Evolutionary conservation across 1,140 invertebrate genomes (phyloP).

Genomic region (Drosophila murphyi): DNA sequence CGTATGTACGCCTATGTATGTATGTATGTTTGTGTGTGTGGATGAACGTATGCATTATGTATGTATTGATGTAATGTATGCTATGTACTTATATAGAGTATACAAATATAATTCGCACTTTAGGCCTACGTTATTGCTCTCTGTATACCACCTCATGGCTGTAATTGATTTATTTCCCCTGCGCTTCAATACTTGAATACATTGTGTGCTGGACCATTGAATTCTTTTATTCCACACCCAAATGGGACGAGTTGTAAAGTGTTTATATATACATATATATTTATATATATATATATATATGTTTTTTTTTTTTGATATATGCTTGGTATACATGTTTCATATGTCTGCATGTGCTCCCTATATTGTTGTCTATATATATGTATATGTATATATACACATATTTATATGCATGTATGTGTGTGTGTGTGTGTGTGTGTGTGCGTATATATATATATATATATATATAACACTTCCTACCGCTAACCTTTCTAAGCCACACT

Average conservation of each 20-base stretch:
- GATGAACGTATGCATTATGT: not conserved
- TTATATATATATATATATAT: conserved; percentile 8
- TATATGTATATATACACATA: conserved; percentile 7
- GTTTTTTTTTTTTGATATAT: conserved; percentile 8
- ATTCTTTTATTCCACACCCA: not conserved
- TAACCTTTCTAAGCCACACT: conserved; percentile 32
- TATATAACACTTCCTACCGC: conserved; percentile 16
- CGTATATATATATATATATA: conserved; percentile 28
- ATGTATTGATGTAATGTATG: conserved; percentile 10
- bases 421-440: conserved; percentile 47
- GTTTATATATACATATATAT: conserved; percentile 42
- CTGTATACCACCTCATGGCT: conserved; percentile 47
- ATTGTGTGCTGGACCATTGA: conserved; percentile 6
- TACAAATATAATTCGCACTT: conserved; percentile 69
- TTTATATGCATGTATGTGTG: conserved; percentile 9
- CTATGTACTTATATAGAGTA: conserved; percentile 40
- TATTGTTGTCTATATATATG: conserved; percentile 42
- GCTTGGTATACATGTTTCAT: conserved; percentile 55
- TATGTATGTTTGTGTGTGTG: conserved; percentile 19
- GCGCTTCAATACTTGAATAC: conserved; percentile 19
- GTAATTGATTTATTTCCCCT: conserved; percentile 67
- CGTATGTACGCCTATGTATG: conserved; percentile 1
- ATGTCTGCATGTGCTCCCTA: conserved; percentile 72
- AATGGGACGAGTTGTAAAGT: conserved; percentile 24
- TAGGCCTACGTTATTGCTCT: conserved; percentile 60